These are phyloP conservation scores for Flexamia atlantica DNA, from an alignment of 2,888 invertebrate genomes.

Conservation along the genomic window DNA sequence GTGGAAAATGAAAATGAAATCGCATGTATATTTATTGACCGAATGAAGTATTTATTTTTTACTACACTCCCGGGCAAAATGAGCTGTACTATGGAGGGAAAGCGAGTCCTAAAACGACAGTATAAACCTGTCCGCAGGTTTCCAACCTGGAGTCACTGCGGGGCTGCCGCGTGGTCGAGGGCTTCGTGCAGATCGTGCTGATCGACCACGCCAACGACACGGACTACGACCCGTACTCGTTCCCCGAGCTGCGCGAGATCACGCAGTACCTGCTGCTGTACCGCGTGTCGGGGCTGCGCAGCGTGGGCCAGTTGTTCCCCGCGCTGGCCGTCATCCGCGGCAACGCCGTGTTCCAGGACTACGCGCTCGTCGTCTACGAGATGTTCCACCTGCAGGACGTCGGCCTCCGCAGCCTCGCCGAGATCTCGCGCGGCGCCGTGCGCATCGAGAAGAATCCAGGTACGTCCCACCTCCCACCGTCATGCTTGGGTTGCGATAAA, in stretches of 20 bases:
- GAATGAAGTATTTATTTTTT: too few relatives aligned
- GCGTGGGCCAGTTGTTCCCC: conserved; percentile 92
- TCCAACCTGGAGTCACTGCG: conserved; percentile 28
- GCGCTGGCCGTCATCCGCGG: conserved; percentile 95
- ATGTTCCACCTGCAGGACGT: conserved; percentile 83
- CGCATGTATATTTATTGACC: too few relatives aligned
- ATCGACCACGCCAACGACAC: conserved; percentile 84
- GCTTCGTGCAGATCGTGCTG: conserved; percentile 84
- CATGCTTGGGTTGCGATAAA: too few relatives aligned
- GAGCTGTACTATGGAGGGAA: too few relatives aligned
- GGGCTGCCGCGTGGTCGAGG: conserved; percentile 78
- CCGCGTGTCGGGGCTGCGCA: conserved; percentile 86
- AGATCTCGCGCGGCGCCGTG: conserved; percentile 90
- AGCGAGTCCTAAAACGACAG: too few relatives aligned
- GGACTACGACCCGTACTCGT: conserved; percentile 82
- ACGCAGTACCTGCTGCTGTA: conserved; percentile 94
- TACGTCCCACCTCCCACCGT: conserved; percentile 67
- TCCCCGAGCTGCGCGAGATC: conserved; percentile 93
- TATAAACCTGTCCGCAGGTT: conserved; percentile 3
- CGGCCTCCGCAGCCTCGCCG: conserved; percentile 83
- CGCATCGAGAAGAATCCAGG: conserved; percentile 84
- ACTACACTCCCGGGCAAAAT: too few relatives aligned
- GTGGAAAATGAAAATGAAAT: too few relatives aligned
- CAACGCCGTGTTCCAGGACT: conserved; percentile 84
- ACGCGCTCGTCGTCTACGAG: conserved; percentile 93